Base-by-base conservation (phyloP, 2,113 vertebrate species). In the Ameiurus melas region DNA sequence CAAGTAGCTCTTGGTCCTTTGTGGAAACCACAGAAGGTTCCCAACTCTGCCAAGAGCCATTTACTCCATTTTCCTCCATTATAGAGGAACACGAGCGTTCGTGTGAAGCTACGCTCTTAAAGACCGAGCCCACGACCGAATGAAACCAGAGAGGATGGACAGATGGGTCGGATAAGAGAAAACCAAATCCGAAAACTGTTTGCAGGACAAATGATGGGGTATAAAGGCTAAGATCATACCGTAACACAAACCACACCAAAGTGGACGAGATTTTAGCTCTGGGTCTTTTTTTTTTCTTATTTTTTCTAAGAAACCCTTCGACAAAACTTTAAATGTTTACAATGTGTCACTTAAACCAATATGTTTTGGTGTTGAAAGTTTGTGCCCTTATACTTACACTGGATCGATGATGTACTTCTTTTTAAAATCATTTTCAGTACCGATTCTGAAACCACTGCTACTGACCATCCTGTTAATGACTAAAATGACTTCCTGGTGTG, bases 91-190 rank as follows among this genome's bases (percentile, higher is more conserved):
- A 58, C 20, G 16, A 75, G 84, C 25, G 30, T 55, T 60, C 5
- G 70, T 70, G 64, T 51, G 64, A 70, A 84, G 83, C 43, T 39
- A 8, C 10, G 0, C 55, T 81, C n/a, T 81, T 33, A 17, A 51
- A 84, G 60, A 25, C 27, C 4, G n/a, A 85, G 16, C n/a, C 27
- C 84, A 71, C 9, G 51, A 53, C 14, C 51, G 83, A 73, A 55
- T 33, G 64, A 85, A 85, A 85, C 84, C 84, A 36, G 51, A 85
- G 84, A 85, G 84, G n/a, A 57, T 20, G 62, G 66, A 70, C 84
- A 85, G 84, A 85, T 85, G 68, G 84, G 84, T 55, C n/a, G 30
- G 84, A 85, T 73, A 55, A 85, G 73, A 85, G 84, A 73, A 71
- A 71, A 73, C 47, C 62, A 70, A 84, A 85, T 85, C 64, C 43